Evolutionary conservation across 2,888 invertebrate genomes (phyloP).

Genomic region (Acleris laterana): DNA sequence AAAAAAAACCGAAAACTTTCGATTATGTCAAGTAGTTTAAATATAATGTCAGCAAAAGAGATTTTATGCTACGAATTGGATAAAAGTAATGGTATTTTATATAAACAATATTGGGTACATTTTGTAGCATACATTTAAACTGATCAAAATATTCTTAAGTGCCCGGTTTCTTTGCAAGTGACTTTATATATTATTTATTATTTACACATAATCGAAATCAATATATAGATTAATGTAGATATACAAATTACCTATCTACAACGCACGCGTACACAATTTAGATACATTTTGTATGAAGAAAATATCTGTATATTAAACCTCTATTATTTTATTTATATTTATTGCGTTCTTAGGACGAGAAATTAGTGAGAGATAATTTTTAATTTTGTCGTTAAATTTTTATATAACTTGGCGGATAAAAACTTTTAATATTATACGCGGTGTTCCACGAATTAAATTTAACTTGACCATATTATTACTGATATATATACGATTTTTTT

Average conservation of each 20-base stretch:
- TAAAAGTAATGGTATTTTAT: too few species aligned
- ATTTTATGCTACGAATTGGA: too few species aligned
- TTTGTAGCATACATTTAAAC: too few species aligned
- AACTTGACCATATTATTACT: too few species aligned
- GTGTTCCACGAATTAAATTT: too few species aligned
- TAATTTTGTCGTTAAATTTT: slow-evolving; percentile 10
- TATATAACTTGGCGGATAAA: not conserved
- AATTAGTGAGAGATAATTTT: slow-evolving; percentile 30
- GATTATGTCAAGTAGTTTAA: too few species aligned
- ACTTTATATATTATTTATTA: slow-evolving; percentile 43
- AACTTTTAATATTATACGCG: not conserved
- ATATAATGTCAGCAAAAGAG: too few species aligned
- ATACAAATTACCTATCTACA: slow-evolving; percentile 35
- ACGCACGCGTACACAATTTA: slow-evolving; percentile 27
- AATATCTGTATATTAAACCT: slow-evolving; percentile 34
- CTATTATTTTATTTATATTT: slow-evolving; percentile 34
- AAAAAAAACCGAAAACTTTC: too few species aligned
- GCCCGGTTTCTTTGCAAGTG: too few species aligned
- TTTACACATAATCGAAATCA: slow-evolving; percentile 39
- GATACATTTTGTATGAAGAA: slow-evolving; percentile 32
- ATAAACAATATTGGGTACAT: too few species aligned
- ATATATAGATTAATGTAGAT: slow-evolving; percentile 30
- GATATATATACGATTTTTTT: too few species aligned
- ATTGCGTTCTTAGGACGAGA: slow-evolving; percentile 33
- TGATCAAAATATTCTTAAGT: too few species aligned